phyloP scores from a whole-genome alignment of 1,140 invertebrate genomes.

The Caenorhabditis briggsae region DNA sequence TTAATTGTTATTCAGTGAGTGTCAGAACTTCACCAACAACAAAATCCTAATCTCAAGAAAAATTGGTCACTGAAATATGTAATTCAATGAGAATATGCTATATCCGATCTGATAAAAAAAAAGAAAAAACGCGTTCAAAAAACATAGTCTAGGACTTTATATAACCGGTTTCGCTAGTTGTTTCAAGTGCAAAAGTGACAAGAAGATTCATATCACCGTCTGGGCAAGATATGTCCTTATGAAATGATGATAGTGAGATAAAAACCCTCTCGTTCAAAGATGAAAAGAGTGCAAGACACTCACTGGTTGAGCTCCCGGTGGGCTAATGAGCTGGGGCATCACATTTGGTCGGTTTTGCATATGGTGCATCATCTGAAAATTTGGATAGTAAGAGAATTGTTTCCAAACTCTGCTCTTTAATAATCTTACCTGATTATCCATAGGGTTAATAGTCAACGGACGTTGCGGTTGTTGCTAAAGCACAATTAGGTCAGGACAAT shows the following conservation, averaged over 20 bases:
- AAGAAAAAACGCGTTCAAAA: not conserved
- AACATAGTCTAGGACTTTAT: no score
- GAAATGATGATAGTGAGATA: not conserved
- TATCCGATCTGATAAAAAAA: not conserved
- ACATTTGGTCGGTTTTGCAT: slow-evolving; percentile 30
- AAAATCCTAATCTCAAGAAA: no score
- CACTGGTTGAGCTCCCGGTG: slow-evolving; percentile 31
- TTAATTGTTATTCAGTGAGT: no score
- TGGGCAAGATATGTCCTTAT: slow-evolving; percentile 3
- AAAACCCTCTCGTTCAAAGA: not conserved
- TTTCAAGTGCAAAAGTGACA: not conserved
- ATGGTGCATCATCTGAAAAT: slow-evolving; percentile 39
- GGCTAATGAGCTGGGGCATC: slow-evolving; percentile 22
- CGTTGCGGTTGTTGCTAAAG: slow-evolving; percentile 39
- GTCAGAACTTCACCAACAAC: no score
- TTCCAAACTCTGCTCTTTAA: not conserved
- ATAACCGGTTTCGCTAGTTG: no score
- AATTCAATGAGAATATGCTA: not conserved
- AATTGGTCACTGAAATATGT: no score
- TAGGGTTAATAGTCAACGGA: slow-evolving; percentile 57
- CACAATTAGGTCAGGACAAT: not conserved
- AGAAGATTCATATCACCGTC: slow-evolving; percentile 10
- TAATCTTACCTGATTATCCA: slow-evolving; percentile 37
- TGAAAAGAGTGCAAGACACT: not conserved
- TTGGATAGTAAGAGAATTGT: not conserved